Percentiles rank a stretch among this genome's conserved stretches.
phyloP scores from a whole-genome alignment of 2,888 invertebrate species.

The Thalpophila matura region DNA sequence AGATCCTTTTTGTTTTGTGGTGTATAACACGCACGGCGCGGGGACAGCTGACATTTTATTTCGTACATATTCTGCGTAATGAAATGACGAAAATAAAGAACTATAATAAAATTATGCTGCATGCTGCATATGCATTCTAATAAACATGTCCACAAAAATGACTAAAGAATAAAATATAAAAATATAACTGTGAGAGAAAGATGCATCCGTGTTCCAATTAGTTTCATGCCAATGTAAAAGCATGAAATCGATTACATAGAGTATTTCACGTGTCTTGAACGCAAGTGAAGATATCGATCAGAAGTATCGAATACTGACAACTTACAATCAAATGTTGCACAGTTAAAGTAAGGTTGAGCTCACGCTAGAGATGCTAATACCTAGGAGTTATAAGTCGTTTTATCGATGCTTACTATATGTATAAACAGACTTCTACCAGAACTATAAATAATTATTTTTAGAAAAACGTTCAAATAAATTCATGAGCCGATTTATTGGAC shows the following conservation, averaged over 20 bases:
- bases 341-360: background rate
- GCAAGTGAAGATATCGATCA: constrained; percentile 42
- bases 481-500: background rate
- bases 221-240: constrained; percentile 53
- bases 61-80: background rate
- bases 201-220: constrained; percentile 26
- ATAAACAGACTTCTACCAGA: too few relatives aligned
- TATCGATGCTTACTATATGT: background rate
- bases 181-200: constrained; percentile 30
- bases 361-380: background rate
- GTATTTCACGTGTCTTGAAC: constrained; percentile 37
- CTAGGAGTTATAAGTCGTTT: too few relatives aligned
- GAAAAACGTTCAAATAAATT: background rate
- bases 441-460: too few relatives aligned
- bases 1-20: background rate
- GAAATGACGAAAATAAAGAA: background rate
- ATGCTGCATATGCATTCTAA: too few relatives aligned
- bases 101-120: too few relatives aligned
- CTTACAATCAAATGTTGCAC: constrained; percentile 12
- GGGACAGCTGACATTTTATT: background rate
- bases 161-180: background rate
- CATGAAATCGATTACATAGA: constrained; percentile 52
- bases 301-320: constrained; percentile 19
- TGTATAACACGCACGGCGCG: background rate
- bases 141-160: background rate